Percentiles rank a stretch among this genome's conserved stretches.
Conservation (phyloP, 2,113 vertebrate species). For the Chamaea fasciata region DNA sequence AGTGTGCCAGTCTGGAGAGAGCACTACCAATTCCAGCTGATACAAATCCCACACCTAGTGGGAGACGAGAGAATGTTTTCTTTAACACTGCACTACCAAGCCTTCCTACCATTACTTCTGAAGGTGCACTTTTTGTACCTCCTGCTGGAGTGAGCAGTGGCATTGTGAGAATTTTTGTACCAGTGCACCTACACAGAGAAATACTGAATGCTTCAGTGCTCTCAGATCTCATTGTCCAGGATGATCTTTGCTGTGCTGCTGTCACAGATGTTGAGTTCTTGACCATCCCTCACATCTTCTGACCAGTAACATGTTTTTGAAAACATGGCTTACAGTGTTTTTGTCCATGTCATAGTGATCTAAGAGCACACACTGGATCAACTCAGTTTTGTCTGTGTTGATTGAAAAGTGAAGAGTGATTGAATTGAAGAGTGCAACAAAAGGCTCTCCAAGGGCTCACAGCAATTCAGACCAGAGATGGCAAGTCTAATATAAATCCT, state of each 20-base stretch:
- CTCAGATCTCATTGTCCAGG: accelerated
- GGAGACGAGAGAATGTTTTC: neutral
- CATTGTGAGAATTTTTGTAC: neutral
- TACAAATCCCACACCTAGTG: neutral
- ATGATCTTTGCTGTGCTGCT: neutral
- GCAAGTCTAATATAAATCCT: neutral
- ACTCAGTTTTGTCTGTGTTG: neutral
- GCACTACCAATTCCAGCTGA: neutral
- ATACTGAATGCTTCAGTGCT: accelerated
- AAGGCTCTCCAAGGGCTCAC: neutral
- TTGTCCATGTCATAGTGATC: accelerated
- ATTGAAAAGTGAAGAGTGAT: neutral
- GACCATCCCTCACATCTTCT: neutral
- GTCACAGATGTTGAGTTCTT: neutral
- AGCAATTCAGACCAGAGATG: neutral
- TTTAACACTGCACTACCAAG: neutral
- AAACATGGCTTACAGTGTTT: neutral
- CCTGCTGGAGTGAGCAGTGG: neutral
- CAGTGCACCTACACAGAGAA: neutral
- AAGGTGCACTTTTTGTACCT: neutral
- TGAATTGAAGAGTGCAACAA: neutral
- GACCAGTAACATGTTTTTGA: neutral
- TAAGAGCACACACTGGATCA: neutral
- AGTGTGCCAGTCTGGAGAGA: neutral
- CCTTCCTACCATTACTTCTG: neutral